These are phyloP conservation scores for Caloenas nicobarica DNA, from an alignment of 2,113 vertebrate species.

Conservation along the genomic window DNA sequence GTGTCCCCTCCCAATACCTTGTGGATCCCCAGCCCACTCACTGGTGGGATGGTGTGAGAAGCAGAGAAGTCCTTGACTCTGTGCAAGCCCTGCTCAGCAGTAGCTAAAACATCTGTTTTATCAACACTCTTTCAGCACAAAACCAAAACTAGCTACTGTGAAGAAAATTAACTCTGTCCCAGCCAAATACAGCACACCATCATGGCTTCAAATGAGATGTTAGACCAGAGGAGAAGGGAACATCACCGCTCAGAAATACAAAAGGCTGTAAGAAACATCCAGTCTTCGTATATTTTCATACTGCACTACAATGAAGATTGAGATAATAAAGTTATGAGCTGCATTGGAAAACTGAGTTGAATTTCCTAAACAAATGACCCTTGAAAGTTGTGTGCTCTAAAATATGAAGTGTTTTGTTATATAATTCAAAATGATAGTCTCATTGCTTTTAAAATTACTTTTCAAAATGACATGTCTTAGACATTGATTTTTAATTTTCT, in stretches of 20 bases:
- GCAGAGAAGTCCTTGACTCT: too few relatives aligned
- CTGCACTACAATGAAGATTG: neutral
- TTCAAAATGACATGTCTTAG: neutral
- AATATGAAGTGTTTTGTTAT: neutral
- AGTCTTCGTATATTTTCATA: neutral
- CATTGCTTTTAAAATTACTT: neutral
- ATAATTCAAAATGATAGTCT: neutral
- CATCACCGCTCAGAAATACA: neutral
- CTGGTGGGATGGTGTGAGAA: too few relatives aligned
- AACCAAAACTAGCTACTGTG: too few relatives aligned
- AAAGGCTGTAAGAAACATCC: neutral
- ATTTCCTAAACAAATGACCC: neutral
- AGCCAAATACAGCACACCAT: neutral
- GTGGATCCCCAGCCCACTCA: too few relatives aligned
- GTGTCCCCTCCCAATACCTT: too few relatives aligned
- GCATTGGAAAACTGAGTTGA: neutral
- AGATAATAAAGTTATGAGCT: neutral
- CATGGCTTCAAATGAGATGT: neutral
- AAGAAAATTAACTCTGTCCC: too few relatives aligned
- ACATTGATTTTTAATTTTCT: constrained; percentile 6
- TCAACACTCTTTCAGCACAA: too few relatives aligned
- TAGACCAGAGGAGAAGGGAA: neutral
- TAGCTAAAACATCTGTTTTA: too few relatives aligned
- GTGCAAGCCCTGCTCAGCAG: too few relatives aligned
- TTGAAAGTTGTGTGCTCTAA: neutral